phyloP scores from a whole-genome alignment of 2,888 invertebrate species.

The Busseola fusca region DNA sequence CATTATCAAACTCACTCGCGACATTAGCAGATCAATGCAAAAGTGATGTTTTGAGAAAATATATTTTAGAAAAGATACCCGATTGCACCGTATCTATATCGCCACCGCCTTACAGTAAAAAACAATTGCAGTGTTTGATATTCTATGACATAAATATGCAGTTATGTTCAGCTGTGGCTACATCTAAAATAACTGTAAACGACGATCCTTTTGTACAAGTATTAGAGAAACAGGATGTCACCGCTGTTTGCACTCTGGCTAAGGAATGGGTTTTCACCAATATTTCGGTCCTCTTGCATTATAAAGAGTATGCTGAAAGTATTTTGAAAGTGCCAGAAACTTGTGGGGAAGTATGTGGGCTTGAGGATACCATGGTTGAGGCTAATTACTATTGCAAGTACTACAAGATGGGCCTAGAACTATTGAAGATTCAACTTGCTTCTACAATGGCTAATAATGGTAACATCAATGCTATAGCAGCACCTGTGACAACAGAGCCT shows the following conservation, averaged over 20 bases:
- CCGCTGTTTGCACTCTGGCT: conserved; percentile 70
- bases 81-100: conserved; percentile 70
- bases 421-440: conserved; percentile 59
- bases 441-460: conserved; percentile 43
- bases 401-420: conserved; percentile 75
- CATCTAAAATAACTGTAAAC: conserved; percentile 64
- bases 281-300: conserved; percentile 63
- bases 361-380: conserved; percentile 68
- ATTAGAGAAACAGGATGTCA: conserved; percentile 68
- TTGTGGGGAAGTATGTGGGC: conserved; percentile 78
- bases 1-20: conserved; percentile 57
- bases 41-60: conserved; percentile 70
- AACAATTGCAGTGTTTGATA: conserved; percentile 77
- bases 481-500: conserved; percentile 31
- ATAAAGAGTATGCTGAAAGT: conserved; percentile 66
- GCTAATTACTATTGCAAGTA: conserved; percentile 82
- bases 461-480: conserved; percentile 31
- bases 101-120: conserved; percentile 65
- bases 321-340: conserved; percentile 65
- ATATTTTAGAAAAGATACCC: conserved; percentile 69
- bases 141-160: conserved; percentile 82
- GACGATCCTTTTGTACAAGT: conserved; percentile 68
- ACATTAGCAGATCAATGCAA: conserved; percentile 72
- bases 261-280: conserved; percentile 74
- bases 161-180: conserved; percentile 71